Conservation (phyloP, 1,140 invertebrate genomes). For the Hestina assimilis region DNA sequence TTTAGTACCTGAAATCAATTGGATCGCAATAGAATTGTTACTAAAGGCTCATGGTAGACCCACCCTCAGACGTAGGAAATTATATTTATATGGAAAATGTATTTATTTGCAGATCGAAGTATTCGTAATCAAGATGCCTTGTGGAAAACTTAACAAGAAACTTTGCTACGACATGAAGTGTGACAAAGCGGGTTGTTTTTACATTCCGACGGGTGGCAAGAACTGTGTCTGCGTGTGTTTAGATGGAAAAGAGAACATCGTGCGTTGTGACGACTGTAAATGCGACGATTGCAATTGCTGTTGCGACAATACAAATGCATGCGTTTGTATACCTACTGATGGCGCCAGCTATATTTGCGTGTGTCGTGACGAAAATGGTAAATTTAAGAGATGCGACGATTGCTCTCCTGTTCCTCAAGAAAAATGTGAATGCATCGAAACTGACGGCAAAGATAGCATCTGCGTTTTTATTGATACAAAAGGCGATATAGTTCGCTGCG, state of each 20-base stretch:
- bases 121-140: conserved; percentile 34
- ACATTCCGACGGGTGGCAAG: background rate
- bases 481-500: background rate
- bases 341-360: background rate
- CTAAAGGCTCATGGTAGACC: too few species aligned
- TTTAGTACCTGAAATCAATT: too few species aligned
- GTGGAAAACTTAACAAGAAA: conserved; percentile 36
- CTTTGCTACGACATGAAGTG: conserved; percentile 30
- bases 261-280: background rate
- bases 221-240: background rate
- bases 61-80: too few species aligned
- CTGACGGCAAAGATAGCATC: conserved; percentile 7
- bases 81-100: too few species aligned
- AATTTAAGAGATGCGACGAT: background rate
- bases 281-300: background rate
- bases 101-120: background rate
- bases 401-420: background rate
- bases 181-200: conserved; percentile 21
- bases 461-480: background rate
- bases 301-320: background rate
- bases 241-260: background rate
- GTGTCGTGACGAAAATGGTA: background rate
- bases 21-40: too few species aligned
- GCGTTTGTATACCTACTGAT: background rate
- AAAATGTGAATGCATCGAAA: background rate